These are phyloP conservation scores for Anastatus disparis DNA, from an alignment of 1,140 invertebrate species.

Conservation along the genomic window DNA sequence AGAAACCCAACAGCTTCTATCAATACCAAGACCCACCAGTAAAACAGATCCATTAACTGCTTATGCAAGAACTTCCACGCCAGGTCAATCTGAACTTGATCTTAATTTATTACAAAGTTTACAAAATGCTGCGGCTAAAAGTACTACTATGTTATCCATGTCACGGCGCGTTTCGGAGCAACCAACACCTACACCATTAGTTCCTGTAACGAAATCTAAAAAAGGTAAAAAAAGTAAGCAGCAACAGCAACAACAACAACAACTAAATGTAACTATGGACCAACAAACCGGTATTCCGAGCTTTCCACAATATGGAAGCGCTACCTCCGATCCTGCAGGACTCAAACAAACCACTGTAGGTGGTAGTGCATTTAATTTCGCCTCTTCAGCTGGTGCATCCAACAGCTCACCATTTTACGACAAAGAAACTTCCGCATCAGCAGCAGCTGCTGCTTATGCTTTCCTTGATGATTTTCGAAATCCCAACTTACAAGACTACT, in stretches of 20 bases:
- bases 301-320: slow-evolving; percentile 53
- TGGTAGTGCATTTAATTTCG: slow-evolving; percentile 62
- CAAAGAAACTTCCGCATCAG: slow-evolving; percentile 58
- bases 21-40: slow-evolving; percentile 50
- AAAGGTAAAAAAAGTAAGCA: slow-evolving; percentile 57
- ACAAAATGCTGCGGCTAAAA: slow-evolving; percentile 56
- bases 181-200: slow-evolving; percentile 18
- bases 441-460: slow-evolving; percentile 59
- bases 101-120: slow-evolving; percentile 60
- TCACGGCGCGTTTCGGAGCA: slow-evolving; percentile 46
- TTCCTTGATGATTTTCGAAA: slow-evolving; percentile 63
- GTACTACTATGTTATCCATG: slow-evolving; percentile 50
- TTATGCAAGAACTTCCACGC: slow-evolving; percentile 50
- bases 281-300: slow-evolving; percentile 50
- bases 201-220: slow-evolving; percentile 50
- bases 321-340: slow-evolving; percentile 49
- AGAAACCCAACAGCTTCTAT: slow-evolving; percentile 58
- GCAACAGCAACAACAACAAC: slow-evolving; percentile 51
- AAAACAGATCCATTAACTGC: slow-evolving; percentile 54
- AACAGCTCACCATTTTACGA: slow-evolving; percentile 60
- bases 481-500: slow-evolving; percentile 56
- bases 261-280: slow-evolving; percentile 43
- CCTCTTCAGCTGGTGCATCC: slow-evolving; percentile 50
- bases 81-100: slow-evolving; percentile 55
- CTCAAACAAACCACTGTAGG: slow-evolving; percentile 56